Evolutionary conservation across 2,797 vertebrate genomes (phyloP), one percentile per base, ranked within the genome.

Genomic region (Catharus ustulatus): DNA sequence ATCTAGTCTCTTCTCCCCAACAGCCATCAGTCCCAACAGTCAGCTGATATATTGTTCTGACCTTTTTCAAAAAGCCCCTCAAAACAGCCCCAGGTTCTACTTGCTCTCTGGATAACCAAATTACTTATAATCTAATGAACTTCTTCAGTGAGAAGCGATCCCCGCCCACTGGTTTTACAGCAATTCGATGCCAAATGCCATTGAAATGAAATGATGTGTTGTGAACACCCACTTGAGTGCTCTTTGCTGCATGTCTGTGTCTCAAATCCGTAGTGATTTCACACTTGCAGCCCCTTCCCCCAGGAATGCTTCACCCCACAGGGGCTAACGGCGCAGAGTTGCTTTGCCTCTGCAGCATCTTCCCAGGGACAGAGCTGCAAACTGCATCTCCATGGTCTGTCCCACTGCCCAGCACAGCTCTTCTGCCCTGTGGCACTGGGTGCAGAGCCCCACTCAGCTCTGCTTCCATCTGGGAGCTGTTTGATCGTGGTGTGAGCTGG

Each of bases 111-210:
- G 59, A 69, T 88, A 95, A 95, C 84, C 46, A 55, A 90, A 96
- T 97, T 96, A 88, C 66, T 89, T 89, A 59, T 93, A 95, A 96
- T 94, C 91, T 96, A 91, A 97, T 96, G 94, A 96, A 96, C 92
- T 94, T 92, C 78, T 89, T 68, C 45, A 32, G 89, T 87, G 91
- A 94, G 91, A 85, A 95, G 76, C 73, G 42, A 69, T 93, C 92
- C 91, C 94, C 87, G 4, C 92, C 95, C 94, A 92, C 95, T 57
- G 82, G 73, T 85, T 95, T 95, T 95, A 62, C 79, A 96, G 89
- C 84, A 67, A 78, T 91, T 78, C 67, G 76, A 46, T 88, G 85
- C 79, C 81, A 94, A 96, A 95, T 92, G 94, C 94, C 87, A 26
- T 36, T 57, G 89, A 92, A 95, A 93, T 10, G 18, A 78, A 90